Evolutionary conservation across 2,888 invertebrate genomes (phyloP).

Genomic region (Drosophila crucigera): DNA sequence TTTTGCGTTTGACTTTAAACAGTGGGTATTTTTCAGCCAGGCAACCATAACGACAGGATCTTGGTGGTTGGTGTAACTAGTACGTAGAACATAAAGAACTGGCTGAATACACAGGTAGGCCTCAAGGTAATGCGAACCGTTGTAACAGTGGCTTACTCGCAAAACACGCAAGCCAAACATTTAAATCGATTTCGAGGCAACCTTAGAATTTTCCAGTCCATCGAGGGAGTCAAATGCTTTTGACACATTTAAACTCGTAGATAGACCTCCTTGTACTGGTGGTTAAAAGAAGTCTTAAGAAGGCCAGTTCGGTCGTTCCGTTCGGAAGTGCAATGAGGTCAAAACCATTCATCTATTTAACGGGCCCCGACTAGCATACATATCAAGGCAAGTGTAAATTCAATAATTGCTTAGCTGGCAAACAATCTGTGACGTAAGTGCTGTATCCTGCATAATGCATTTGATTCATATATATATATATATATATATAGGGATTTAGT

Average conservation of each 20-base stretch:
- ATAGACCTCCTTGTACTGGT: constrained; percentile 16
- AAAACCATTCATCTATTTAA: constrained; percentile 42
- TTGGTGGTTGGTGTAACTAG: constrained; percentile 23
- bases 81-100: constrained; percentile 28
- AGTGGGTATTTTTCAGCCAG: constrained; percentile 11
- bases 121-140: constrained; percentile 62
- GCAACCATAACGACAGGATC: background rate
- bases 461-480: background rate
- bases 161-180: constrained; percentile 73
- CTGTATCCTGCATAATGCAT: constrained; percentile 2
- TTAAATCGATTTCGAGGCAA: constrained; percentile 68
- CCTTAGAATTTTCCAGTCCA: constrained; percentile 47
- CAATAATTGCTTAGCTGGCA: constrained; percentile 7
- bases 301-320: constrained; percentile 16
- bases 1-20: background rate
- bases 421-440: constrained; percentile 4
- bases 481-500: background rate
- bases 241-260: constrained; percentile 36
- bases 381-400: constrained; percentile 14
- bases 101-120: constrained; percentile 49
- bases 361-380: constrained; percentile 4
- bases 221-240: constrained; percentile 38
- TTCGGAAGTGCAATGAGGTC: constrained; percentile 40
- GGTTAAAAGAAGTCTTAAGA: constrained; percentile 35
- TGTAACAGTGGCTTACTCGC: constrained; percentile 45